phyloP scores from a whole-genome alignment of 1,140 invertebrate genomes.

The Paralvinella palmiformis region DNA sequence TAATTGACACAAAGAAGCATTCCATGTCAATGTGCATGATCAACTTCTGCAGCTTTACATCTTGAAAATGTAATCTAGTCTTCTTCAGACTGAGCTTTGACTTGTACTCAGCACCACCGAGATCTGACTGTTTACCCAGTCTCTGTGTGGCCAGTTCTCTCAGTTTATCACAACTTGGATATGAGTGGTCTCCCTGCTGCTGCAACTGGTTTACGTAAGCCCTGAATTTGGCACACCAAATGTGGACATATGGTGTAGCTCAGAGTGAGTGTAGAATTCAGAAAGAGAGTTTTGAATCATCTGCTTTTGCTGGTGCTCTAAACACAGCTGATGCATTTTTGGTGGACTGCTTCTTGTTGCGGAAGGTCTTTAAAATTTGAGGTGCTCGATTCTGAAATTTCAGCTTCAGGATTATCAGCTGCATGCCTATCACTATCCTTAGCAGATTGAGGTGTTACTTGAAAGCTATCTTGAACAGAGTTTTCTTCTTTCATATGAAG shows the following conservation, averaged over 20 bases:
- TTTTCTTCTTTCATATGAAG: too few species aligned
- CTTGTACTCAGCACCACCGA: not conserved
- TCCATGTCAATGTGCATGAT: slow-evolving; percentile 99
- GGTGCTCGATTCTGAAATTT: too few species aligned
- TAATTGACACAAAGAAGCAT: slow-evolving; percentile 97
- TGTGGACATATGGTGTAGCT: slow-evolving; percentile 88
- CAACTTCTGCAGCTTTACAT: too few species aligned
- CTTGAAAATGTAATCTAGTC: too few species aligned
- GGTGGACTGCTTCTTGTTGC: not conserved
- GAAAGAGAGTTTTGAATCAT: slow-evolving; percentile 73
- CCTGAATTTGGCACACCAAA: slow-evolving; percentile 83
- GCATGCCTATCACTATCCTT: not conserved
- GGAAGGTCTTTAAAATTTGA: not conserved
- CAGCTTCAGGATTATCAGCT: not conserved
- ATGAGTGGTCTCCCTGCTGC: slow-evolving; percentile 23
- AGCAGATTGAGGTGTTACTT: not conserved
- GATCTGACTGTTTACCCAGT: not conserved
- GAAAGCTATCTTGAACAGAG: not conserved
- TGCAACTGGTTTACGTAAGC: slow-evolving; percentile 72
- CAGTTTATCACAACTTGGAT: slow-evolving; percentile 35
- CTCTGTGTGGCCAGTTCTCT: slow-evolving; percentile 18
- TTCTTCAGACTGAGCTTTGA: not conserved
- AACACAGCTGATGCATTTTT: slow-evolving; percentile 9
- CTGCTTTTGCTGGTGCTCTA: slow-evolving; percentile 28
- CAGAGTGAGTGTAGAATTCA: slow-evolving; percentile 89